These are phyloP conservation scores for Fratercula arctica DNA, from an alignment of 2,797 vertebrate genomes.

Conservation along the genomic window DNA sequence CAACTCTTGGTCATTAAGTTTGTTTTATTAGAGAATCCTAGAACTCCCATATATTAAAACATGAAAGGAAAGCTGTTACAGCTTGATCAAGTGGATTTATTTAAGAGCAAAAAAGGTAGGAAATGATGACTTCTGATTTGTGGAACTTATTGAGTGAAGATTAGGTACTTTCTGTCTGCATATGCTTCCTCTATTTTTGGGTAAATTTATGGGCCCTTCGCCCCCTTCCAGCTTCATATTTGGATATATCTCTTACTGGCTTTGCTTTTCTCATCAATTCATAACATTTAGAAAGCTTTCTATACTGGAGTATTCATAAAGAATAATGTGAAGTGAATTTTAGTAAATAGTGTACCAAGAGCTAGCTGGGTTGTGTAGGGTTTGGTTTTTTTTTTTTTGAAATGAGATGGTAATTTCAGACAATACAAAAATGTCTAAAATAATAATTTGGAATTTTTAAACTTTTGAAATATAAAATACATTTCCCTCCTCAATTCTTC, in stretches of 20 bases:
- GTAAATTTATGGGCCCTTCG: neutral
- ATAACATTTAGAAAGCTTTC: neutral
- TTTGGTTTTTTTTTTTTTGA: neutral
- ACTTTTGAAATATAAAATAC: neutral
- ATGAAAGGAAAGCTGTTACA: neutral
- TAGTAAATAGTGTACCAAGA: neutral
- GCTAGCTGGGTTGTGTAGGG: neutral
- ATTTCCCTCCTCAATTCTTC: neutral
- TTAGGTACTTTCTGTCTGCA: neutral
- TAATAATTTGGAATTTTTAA: neutral
- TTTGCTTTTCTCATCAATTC: neutral
- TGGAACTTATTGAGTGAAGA: neutral
- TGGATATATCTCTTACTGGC: neutral
- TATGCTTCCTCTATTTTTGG: neutral
- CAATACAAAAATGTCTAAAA: neutral
- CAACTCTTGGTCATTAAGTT: neutral
- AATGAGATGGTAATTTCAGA: neutral
- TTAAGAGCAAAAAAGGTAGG: neutral
- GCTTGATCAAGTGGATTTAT: neutral
- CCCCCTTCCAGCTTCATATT: neutral
- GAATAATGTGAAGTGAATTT: neutral
- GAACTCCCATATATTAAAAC: neutral
- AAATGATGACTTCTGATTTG: neutral
- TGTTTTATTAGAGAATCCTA: neutral
- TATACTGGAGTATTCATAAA: neutral